Evolutionary conservation across 2,888 invertebrate genomes (phyloP).

Genomic region (Elmis aenea): DNA sequence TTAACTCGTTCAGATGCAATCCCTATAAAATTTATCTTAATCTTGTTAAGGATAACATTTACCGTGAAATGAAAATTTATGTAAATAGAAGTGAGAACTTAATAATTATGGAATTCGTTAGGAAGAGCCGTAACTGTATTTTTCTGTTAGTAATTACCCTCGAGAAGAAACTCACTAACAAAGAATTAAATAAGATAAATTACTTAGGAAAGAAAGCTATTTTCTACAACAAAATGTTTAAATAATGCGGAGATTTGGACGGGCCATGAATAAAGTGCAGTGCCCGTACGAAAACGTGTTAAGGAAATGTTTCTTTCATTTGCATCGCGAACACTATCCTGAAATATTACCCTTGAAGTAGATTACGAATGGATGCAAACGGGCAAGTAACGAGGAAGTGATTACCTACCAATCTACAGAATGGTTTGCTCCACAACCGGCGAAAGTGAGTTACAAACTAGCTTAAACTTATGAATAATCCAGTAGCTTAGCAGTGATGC

Average conservation of each 20-base stretch:
- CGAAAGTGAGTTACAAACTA: slow-evolving; percentile 43
- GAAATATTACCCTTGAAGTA: slow-evolving; percentile 15
- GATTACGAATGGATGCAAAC: slow-evolving; percentile 20
- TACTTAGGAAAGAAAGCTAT: slow-evolving; percentile 23
- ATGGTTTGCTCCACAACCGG: slow-evolving; percentile 35
- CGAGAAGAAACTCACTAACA: slow-evolving; percentile 22
- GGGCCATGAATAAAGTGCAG: slow-evolving; percentile 18
- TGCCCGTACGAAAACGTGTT: slow-evolving; percentile 16
- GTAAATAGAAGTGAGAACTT: too few species aligned
- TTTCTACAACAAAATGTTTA: slow-evolving; percentile 29
- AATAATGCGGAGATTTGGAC: slow-evolving; percentile 26
- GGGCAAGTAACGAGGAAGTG: slow-evolving; percentile 44
- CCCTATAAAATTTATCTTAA: too few species aligned
- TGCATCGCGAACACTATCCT: slow-evolving; percentile 19
- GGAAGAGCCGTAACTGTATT: slow-evolving; percentile 18
- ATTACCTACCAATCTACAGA: slow-evolving; percentile 43
- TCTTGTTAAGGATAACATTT: too few species aligned
- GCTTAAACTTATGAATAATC: slow-evolving; percentile 47
- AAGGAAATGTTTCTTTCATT: slow-evolving; percentile 21
- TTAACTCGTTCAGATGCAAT: too few species aligned
- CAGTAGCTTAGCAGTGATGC: slow-evolving; percentile 43
- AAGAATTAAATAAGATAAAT: slow-evolving; percentile 28
- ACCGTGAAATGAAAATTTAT: too few species aligned
- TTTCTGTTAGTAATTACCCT: slow-evolving; percentile 21
- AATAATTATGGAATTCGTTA: too few species aligned